These are phyloP conservation scores for Telmatherina bonti DNA, from an alignment of 2,797 vertebrate genomes.

Conservation along the genomic window DNA sequence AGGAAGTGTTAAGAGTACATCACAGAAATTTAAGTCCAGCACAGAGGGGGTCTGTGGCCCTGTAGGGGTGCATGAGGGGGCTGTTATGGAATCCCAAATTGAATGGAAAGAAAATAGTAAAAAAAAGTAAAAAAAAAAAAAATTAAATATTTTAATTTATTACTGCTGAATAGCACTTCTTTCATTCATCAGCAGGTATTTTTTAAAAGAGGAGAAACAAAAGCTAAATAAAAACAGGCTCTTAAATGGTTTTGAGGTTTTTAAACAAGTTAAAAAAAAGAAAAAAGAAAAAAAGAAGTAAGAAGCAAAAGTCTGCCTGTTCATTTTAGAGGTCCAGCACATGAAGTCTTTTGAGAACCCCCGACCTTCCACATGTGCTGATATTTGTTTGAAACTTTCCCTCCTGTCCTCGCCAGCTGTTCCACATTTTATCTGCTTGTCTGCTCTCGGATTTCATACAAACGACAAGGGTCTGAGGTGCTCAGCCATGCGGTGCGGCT, in stretches of 20 bases:
- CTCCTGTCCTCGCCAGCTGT: slow-evolving; percentile 90
- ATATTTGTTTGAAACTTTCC: slow-evolving; percentile 93
- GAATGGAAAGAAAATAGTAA: slow-evolving; percentile 51
- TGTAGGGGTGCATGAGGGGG: slow-evolving; percentile 60
- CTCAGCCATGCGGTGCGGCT: slow-evolving; percentile 72
- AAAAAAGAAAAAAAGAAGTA: neutral
- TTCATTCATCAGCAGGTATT: neutral
- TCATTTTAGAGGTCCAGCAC: slow-evolving; percentile 46
- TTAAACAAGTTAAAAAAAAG: rapidly evolving
- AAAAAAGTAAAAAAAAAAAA: too few relatives aligned
- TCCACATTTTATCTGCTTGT: slow-evolving; percentile 91
- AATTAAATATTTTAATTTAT: slow-evolving; percentile 29
- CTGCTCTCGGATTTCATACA: slow-evolving; percentile 82
- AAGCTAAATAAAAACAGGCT: neutral
- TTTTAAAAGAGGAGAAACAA: slow-evolving; percentile 5
- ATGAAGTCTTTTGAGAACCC: slow-evolving; percentile 54
- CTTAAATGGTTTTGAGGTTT: neutral
- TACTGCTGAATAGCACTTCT: slow-evolving; percentile 5
- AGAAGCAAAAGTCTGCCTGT: slow-evolving; percentile 34
- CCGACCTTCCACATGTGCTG: slow-evolving; percentile 84
- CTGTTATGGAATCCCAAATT: slow-evolving; percentile 50
- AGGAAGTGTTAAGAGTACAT: slow-evolving; percentile 27
- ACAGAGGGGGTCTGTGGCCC: slow-evolving; percentile 49
- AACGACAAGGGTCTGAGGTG: slow-evolving; percentile 72
- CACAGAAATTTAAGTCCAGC: slow-evolving; percentile 65